Evolutionary conservation across 2,113 vertebrate genomes (phyloP).

Genomic region (Chloropsis hardwickii): DNA sequence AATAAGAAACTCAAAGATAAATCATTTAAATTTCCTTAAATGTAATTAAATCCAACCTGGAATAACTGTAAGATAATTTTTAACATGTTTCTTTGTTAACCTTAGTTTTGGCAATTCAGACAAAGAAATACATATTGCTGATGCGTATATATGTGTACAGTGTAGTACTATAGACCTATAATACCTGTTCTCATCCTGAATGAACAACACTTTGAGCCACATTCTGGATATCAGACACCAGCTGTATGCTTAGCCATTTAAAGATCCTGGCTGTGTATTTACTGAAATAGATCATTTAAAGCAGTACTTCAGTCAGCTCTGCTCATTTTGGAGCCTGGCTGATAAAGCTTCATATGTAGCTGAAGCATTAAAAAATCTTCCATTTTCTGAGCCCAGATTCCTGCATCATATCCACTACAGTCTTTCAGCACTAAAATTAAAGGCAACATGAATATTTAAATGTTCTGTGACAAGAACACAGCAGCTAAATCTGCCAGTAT

Average conservation of each 20-base stretch:
- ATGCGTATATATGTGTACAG: neutral
- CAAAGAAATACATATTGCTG: neutral
- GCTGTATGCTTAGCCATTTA: neutral
- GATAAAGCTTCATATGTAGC: neutral
- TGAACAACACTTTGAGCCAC: neutral
- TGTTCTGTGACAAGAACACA: neutral
- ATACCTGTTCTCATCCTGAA: neutral
- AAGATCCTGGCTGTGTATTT: neutral
- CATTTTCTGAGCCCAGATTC: neutral
- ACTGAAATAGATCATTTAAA: neutral
- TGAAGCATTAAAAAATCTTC: neutral
- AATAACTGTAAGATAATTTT: neutral
- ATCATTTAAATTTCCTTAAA: neutral
- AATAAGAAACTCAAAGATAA: neutral
- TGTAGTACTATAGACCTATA: neutral
- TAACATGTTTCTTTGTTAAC: neutral
- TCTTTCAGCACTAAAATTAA: slow-evolving; percentile 8
- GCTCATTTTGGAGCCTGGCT: neutral
- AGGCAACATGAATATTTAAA: slow-evolving; percentile 28
- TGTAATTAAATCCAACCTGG: neutral
- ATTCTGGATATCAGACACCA: neutral
- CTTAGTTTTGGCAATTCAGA: neutral
- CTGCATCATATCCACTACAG: neutral
- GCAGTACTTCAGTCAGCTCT: neutral
- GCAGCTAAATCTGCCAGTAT: neutral